These are phyloP conservation scores for Deilephila elpenor DNA, from an alignment of 2,888 invertebrate genomes.

Conservation along the genomic window DNA sequence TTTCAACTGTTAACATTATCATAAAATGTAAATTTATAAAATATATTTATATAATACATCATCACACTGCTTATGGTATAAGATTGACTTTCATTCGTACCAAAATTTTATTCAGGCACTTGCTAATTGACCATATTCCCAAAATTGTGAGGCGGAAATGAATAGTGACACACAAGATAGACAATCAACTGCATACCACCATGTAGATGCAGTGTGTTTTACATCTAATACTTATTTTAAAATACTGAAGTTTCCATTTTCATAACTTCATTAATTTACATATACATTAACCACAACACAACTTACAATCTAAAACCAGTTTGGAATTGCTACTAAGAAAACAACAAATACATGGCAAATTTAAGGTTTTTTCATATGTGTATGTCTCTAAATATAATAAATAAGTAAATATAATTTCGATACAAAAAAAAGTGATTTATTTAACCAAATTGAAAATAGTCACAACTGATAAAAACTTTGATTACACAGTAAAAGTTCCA, in stretches of 20 bases:
- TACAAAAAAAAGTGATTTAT: neutral
- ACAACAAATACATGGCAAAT: neutral
- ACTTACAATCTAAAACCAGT: slow-evolving; percentile 36
- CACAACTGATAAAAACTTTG: neutral
- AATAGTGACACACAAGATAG: slow-evolving; percentile 15
- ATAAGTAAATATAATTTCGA: neutral
- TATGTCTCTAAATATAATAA: neutral
- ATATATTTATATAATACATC: slow-evolving; percentile 1
- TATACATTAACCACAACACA: slow-evolving; percentile 53
- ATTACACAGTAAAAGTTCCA: neutral
- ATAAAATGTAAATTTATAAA: neutral
- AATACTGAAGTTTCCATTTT: slow-evolving; percentile 46
- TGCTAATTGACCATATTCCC: slow-evolving; percentile 19
- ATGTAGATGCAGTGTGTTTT: slow-evolving; percentile 12
- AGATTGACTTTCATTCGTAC: slow-evolving; percentile 10
- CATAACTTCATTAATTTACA: slow-evolving; percentile 34
- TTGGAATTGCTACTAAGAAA: slow-evolving; percentile 1
- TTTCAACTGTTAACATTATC: neutral
- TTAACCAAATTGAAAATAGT: neutral
- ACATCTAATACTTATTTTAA: slow-evolving; percentile 36
- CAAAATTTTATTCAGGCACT: slow-evolving; percentile 27
- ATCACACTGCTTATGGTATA: slow-evolving; percentile 9
- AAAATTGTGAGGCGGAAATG: slow-evolving; percentile 21
- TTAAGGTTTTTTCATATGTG: neutral
- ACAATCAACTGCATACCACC: slow-evolving; percentile 20